Evolutionary conservation across 2,888 invertebrate species (phyloP).

Genomic region (Drosophila stalkeri): DNA sequence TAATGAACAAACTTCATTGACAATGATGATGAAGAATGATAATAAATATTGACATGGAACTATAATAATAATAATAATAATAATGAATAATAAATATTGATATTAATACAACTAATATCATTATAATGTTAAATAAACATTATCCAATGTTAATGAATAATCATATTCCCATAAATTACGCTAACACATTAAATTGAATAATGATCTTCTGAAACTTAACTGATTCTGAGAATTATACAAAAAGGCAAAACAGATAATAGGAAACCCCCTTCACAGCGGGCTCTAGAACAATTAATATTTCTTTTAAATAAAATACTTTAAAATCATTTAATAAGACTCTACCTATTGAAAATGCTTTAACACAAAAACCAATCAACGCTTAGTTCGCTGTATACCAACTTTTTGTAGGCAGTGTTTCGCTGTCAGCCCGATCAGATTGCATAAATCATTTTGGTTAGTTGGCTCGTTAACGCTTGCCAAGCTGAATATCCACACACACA

Average conservation of each 20-base stretch:
- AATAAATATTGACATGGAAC: background rate
- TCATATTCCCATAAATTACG: too few species aligned
- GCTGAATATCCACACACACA: slow-evolving; percentile 1
- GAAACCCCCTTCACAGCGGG: too few species aligned
- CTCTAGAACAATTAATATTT: background rate
- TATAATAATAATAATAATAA: background rate
- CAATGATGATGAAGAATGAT: background rate
- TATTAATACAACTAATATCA: too few species aligned
- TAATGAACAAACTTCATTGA: background rate
- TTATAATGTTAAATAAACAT: background rate
- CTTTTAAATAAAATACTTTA: background rate
- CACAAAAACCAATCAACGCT: background rate
- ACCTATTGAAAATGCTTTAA: background rate
- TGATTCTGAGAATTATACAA: background rate
- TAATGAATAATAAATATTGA: background rate
- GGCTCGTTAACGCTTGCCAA: slow-evolving; percentile 33
- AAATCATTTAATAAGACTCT: background rate
- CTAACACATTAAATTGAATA: too few species aligned
- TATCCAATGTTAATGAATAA: background rate
- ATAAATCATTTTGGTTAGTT: slow-evolving; percentile 17
- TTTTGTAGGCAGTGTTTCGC: slow-evolving; percentile 28
- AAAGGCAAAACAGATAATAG: background rate
- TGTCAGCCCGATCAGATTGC: slow-evolving; percentile 16
- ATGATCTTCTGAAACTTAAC: too few species aligned
- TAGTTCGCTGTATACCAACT: background rate